Evolutionary conservation across 2,797 vertebrate genomes (phyloP), one percentile per base, ranked within the genome.

Genomic region (Podarcis siculus): DNA sequence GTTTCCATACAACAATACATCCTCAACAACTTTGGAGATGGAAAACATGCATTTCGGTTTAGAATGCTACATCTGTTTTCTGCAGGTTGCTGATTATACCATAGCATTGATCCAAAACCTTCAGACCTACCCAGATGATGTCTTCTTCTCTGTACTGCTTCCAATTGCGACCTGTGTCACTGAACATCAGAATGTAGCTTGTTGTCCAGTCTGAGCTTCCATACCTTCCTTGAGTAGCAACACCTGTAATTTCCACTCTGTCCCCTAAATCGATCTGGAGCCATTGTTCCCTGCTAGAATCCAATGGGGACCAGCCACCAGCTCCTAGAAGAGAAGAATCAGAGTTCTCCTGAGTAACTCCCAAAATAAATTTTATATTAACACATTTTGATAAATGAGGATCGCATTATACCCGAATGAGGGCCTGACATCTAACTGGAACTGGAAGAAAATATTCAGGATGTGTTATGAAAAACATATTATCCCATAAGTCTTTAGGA

Each of bases 171-270:
- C 98, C 98, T 0, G 98, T 98, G 96, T 99, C 98, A 6, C 98
- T 99, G 96, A 98, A 98, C 98, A 99, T 98, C 87, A 99, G 95
- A 9, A 92, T 96, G 76, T 98, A 99, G 88, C 97, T 97, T 0
- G 96, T 98, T 88, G 98, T 97, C 98, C 98, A 99, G 94, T 99
- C 98, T 27, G 98, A 98, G 95, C 98, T 98, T 72, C 98, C 98
- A 0, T 98, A 98, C 80, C 98, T 96, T 85, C 98, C 98, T 95
- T 99, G 98, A 0, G 98, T 99, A 83, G 98, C 98, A 0, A 98
- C 97, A 0, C 97, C 98, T 0, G 98, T 98, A 72, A 99, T 92
- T 91, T 97, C 97, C 77, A 98, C 97, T 92, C 98, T 96, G 91
- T 97, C 98, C 21, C 98, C 97, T 83, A 99, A 95, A 88, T 99